Conservation (phyloP, 2,797 vertebrate species). For the Sebastes hopkinsi region DNA sequence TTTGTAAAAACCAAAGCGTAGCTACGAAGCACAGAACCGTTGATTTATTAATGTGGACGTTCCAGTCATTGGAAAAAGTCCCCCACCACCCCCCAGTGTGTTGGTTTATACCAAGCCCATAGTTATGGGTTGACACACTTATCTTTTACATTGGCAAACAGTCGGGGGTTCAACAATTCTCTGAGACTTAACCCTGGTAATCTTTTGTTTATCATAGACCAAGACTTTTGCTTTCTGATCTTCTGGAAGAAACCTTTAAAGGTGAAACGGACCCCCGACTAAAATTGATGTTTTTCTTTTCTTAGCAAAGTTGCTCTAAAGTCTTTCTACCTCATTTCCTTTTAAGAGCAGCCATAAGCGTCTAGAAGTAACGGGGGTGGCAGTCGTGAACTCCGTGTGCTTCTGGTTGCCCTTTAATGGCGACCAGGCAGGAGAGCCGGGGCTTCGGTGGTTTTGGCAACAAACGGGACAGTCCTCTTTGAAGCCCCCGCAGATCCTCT, state of each 20-base stretch:
- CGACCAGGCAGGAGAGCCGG: slow-evolving; percentile 43
- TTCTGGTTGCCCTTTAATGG: slow-evolving; percentile 58
- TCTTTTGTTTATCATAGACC: slow-evolving; percentile 42
- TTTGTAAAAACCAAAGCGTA: slow-evolving; percentile 43
- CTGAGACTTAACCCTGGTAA: slow-evolving; percentile 6
- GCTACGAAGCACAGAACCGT: slow-evolving; percentile 26
- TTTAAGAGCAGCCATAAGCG: slow-evolving; percentile 12
- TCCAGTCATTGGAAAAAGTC: slow-evolving; percentile 44
- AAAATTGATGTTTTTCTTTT: slow-evolving; percentile 21
- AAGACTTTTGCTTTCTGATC: slow-evolving; percentile 23
- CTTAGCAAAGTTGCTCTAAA: slow-evolving; percentile 7
- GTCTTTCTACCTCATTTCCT: slow-evolving; percentile 44
- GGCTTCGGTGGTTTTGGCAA: slow-evolving; percentile 66
- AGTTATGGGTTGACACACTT: slow-evolving; percentile 69
- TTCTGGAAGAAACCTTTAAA: slow-evolving; percentile 19
- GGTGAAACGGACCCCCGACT: not conserved
- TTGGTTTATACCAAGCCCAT: slow-evolving; percentile 54
- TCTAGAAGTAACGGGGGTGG: slow-evolving; percentile 36
- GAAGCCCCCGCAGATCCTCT: slow-evolving; percentile 60
- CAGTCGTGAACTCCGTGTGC: slow-evolving; percentile 31
- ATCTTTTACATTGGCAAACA: slow-evolving; percentile 57
- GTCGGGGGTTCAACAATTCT: slow-evolving; percentile 25
- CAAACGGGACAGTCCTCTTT: slow-evolving; percentile 55
- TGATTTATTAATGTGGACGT: slow-evolving; percentile 66
- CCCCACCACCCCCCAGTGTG: not conserved